A percentile compares a stretch with the other conserved stretches of the same genome.
phyloP scores from a whole-genome alignment of 2,797 vertebrate species.

The Bovichtus variegatus region DNA sequence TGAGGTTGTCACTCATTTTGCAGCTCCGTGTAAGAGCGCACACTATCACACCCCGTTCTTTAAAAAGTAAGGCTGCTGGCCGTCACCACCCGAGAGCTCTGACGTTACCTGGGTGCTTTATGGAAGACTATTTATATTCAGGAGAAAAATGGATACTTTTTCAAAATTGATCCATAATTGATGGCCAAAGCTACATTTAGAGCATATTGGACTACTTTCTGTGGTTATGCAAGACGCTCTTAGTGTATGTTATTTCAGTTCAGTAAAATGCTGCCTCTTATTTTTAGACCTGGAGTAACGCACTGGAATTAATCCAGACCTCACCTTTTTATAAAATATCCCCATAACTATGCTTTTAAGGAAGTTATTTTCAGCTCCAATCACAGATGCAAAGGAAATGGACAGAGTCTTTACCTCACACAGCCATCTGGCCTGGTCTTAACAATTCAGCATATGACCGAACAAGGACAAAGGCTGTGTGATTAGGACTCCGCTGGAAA shows the following conservation, averaged over 20 bases:
- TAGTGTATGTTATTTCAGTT: slow-evolving; percentile 66
- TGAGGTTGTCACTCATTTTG: too few species aligned
- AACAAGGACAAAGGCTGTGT: slow-evolving; percentile 41
- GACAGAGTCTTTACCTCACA: slow-evolving; percentile 43
- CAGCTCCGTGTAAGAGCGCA: too few species aligned
- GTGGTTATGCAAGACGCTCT: slow-evolving; percentile 69
- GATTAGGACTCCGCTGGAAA: slow-evolving; percentile 38
- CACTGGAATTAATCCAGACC: slow-evolving; percentile 66
- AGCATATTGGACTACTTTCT: slow-evolving; percentile 57
- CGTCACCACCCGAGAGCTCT: slow-evolving; percentile 17
- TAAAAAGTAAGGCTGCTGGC: neutral
- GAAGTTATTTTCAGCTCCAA: slow-evolving; percentile 59
- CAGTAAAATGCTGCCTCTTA: slow-evolving; percentile 15
- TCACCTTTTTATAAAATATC: slow-evolving; percentile 54
- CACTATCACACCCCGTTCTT: neutral
- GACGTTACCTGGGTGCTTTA: slow-evolving; percentile 18
- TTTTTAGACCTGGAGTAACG: slow-evolving; percentile 68
- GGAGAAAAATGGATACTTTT: slow-evolving; percentile 61
- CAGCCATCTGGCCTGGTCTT: slow-evolving; percentile 57
- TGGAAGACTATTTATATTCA: slow-evolving; percentile 55
- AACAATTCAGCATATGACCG: slow-evolving; percentile 30
- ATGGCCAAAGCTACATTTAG: slow-evolving; percentile 56
- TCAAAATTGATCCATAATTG: slow-evolving; percentile 72
- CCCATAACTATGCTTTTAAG: slow-evolving; percentile 36
- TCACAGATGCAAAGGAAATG: slow-evolving; percentile 45